Percentiles rank a stretch among this genome's conserved stretches.
These are phyloP conservation scores for Drusus annulatus DNA, from an alignment of 1,140 invertebrate genomes.

Conservation along the genomic window DNA sequence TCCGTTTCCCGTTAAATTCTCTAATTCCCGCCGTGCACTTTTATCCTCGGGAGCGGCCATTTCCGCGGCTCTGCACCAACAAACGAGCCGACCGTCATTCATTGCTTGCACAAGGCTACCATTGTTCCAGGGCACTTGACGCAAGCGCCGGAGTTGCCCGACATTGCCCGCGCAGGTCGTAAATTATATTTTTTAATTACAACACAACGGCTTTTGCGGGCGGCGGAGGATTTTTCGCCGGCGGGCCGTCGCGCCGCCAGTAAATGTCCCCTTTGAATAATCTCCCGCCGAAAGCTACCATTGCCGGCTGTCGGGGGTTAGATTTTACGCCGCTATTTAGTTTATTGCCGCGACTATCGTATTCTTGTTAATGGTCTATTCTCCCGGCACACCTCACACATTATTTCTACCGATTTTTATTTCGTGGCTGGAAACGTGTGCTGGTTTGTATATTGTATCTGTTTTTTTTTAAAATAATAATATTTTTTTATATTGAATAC, in stretches of 20 bases:
- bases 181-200: constrained; percentile 37
- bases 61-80: background rate
- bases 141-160: background rate
- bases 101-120: background rate
- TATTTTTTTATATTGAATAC: too few relatives aligned
- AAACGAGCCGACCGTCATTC: background rate
- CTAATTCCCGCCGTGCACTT: constrained; percentile 15
- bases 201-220: constrained; percentile 1
- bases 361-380: background rate
- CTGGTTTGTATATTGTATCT: too few relatives aligned
- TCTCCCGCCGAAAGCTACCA: constrained; percentile 18
- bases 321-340: constrained; percentile 10
- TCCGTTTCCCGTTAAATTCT: background rate
- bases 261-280: constrained; percentile 29
- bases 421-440: too few relatives aligned
- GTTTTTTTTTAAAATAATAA: too few relatives aligned
- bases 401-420: too few relatives aligned
- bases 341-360: background rate
- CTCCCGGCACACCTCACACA: too few relatives aligned
- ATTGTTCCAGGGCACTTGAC: background rate
- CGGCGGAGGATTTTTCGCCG: background rate
- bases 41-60: constrained; percentile 2
- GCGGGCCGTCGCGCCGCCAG: constrained; percentile 12
- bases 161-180: background rate
- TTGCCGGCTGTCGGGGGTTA: background rate